A percentile compares a stretch with the other conserved stretches of the same genome.
These are phyloP conservation scores for Drosophila suboccidentalis DNA, from an alignment of 2,888 invertebrate species.

Conservation along the genomic window DNA sequence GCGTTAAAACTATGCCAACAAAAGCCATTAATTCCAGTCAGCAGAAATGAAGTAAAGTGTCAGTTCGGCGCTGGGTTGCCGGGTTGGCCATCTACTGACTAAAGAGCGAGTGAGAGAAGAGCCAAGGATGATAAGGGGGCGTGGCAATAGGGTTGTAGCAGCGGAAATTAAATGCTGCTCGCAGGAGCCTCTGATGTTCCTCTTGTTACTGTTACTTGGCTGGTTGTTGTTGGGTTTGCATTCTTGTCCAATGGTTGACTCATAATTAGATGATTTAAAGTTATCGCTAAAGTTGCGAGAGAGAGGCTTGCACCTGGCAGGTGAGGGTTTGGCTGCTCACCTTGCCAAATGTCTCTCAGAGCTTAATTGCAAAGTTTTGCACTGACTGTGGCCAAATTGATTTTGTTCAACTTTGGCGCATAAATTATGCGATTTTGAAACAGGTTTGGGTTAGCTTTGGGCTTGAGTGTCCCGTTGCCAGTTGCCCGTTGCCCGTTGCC, in stretches of 20 bases:
- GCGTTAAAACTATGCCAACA: constrained; percentile 81
- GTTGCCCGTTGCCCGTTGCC: background rate
- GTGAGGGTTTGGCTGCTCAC: constrained; percentile 44
- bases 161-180: constrained; percentile 74
- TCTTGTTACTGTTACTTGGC: constrained; percentile 1
- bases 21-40: constrained; percentile 83
- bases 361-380: constrained; percentile 78
- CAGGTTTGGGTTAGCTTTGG: constrained; percentile 39
- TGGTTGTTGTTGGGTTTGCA: constrained; percentile 32
- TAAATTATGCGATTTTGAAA: constrained; percentile 76
- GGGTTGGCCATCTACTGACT: constrained; percentile 1
- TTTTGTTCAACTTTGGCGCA: constrained; percentile 74
- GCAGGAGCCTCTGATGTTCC: constrained; percentile 31
- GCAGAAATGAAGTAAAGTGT: constrained; percentile 80
- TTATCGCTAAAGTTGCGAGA: constrained; percentile 80
- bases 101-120: constrained; percentile 1
- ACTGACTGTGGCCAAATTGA: constrained; percentile 73
- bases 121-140: background rate
- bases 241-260: constrained; percentile 65
- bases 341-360: constrained; percentile 68
- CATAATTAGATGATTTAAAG: constrained; percentile 83
- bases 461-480: constrained; percentile 1
- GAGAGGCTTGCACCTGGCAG: constrained; percentile 53
- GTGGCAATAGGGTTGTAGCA: constrained; percentile 24
- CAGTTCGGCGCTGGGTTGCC: constrained; percentile 44